Base-by-base conservation (phyloP, 1,140 invertebrate genomes). In the Orius insidiosus region DNA sequence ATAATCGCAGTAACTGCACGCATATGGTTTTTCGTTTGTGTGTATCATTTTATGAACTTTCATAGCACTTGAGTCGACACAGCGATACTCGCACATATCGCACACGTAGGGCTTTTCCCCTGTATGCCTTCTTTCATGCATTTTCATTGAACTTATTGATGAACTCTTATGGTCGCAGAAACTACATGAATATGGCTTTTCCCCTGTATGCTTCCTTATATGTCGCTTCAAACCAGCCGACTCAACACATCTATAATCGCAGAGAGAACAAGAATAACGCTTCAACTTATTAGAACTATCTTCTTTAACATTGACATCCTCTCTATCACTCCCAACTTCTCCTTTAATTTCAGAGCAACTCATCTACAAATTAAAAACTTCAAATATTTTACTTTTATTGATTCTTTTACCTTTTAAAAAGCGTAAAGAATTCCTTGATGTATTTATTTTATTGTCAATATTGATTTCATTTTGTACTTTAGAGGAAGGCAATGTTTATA, bases 41-140 rank as follows among this genome's bases (percentile, higher is more conserved):
- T 47, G 46, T 8, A 37, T 44, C 31, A 18, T 47, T 19, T 16
- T 42, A 19, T 47, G 46, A 7, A 16, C 31, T 16, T 42, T 40
- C 16, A 47, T 10, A 10, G 11, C 18, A 9, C 8, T 42, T 2
- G 15, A 13, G 4, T 15, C 9, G 9, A 10, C n/a, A 14, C 9
- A 40, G 1, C 16, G 13, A 4, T 40, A 15, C 2, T 16, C 35
- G 31, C 48, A 50, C 13, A 30, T 31, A 3, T 50, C 33, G 34
- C 49, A 54, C 35, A 53, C 51, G 34, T 54, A 54, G 1, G 51
- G 52, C 47, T 56, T 54, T 39, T 58, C 54, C 15, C 54, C 50
- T 35, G 53, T 54, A 46, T 58, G 56, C 16, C 43, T 55, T 3
- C 52, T 36, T 6, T 48, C 36, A 24, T 58, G 56, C 30, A 52